These are phyloP conservation scores for western clawed frog (Xenopus tropicalis) DNA, from an alignment of 2,113 vertebrate genomes.

Conservation along the genomic window UCB_Xtro_10.0 CM004445.2:58488501-58489000, in stretches of 20 bases:
- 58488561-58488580: slow-evolving; percentile 33
- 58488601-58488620: slow-evolving; percentile 28
- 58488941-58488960: too few species aligned
- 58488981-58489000: too few species aligned
- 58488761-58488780: not conserved
- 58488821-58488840: not conserved
- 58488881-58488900: too few species aligned
- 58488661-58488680: slow-evolving; percentile 46
- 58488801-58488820: too few species aligned
- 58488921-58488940: not conserved
- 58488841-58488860: not conserved
- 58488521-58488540: slow-evolving; percentile 44
- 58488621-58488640: slow-evolving; percentile 34
- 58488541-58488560: slow-evolving; percentile 35
- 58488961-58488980: too few species aligned
- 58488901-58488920: not conserved
- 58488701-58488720: slow-evolving; percentile 16
- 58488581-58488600: slow-evolving; percentile 20
- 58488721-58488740: slow-evolving; percentile 18
- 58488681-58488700: slow-evolving; percentile 25
- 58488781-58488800: too few species aligned
- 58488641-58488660: not conserved
- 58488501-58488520: slow-evolving; percentile 38
- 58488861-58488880: not conserved
- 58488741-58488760: slow-evolving; percentile 10